phyloP scores from a whole-genome alignment of 2,888 invertebrate species.

The Spodoptera picta region DNA sequence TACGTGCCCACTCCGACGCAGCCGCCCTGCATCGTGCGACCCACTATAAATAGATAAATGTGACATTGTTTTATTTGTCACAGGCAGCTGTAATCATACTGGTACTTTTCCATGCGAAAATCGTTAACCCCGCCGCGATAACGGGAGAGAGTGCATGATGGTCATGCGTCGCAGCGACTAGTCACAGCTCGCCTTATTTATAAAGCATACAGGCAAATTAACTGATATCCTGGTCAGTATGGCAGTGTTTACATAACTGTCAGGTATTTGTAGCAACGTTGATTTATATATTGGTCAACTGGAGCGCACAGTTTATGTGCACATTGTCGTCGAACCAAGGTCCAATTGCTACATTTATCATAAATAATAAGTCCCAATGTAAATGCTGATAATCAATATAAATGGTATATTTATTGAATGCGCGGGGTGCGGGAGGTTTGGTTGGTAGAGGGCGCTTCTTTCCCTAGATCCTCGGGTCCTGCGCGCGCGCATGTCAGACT shows the following conservation, averaged over 20 bases:
- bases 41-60: constrained; percentile 80
- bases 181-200: constrained; percentile 41
- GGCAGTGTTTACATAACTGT: constrained; percentile 7
- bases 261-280: constrained; percentile 10
- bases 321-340: constrained; percentile 2
- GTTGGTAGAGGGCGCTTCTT: constrained; percentile 41
- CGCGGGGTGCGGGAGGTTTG: constrained; percentile 31
- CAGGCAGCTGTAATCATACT: constrained; percentile 66
- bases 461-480: constrained; percentile 40
- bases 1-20: constrained; percentile 63
- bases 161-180: constrained; percentile 37
- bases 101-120: constrained; percentile 86
- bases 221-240: constrained; percentile 30
- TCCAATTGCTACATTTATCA: constrained; percentile 7
- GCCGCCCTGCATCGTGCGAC: constrained; percentile 68
- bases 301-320: no score
- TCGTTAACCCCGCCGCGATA: constrained; percentile 80
- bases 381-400: constrained; percentile 32
- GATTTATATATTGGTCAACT: constrained; percentile 4
- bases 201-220: constrained; percentile 18
- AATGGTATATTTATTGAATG: constrained; percentile 38
- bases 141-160: constrained; percentile 64
- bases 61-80: constrained; percentile 82
- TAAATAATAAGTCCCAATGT: constrained; percentile 13
- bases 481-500: constrained; percentile 54